These are phyloP conservation scores for Polydesmus complanatus DNA, from an alignment of 2,888 invertebrate genomes.

Conservation along the genomic window DNA sequence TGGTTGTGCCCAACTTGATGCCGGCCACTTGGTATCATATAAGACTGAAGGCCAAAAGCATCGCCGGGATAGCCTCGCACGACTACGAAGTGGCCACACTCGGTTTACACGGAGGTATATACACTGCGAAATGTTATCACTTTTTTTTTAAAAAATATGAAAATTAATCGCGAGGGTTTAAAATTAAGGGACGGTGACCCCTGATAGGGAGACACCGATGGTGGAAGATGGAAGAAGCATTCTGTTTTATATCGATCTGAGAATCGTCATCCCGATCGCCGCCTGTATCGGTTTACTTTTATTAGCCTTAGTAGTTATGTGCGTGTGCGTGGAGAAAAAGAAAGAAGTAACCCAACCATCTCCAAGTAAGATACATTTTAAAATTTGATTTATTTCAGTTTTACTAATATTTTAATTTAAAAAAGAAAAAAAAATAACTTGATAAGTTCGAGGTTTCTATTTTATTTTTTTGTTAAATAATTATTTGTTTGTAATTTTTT, in stretches of 20 bases:
- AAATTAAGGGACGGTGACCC: slow-evolving; percentile 9
- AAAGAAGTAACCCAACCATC: slow-evolving; percentile 14
- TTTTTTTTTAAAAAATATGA: no score
- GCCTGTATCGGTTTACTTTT: slow-evolving; percentile 14
- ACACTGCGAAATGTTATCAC: no score
- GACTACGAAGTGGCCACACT: slow-evolving; percentile 15
- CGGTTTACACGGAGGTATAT: slow-evolving; percentile 12
- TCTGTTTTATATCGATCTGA: slow-evolving; percentile 14
- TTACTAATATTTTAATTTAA: no score
- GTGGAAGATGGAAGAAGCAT: slow-evolving; percentile 13
- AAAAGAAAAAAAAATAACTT: no score
- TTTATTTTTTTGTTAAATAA: no score
- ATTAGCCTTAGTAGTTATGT: slow-evolving; percentile 13
- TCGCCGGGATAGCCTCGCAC: slow-evolving; percentile 7
- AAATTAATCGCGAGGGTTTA: background rate
- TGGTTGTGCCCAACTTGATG: slow-evolving; percentile 9
- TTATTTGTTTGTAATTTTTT: no score
- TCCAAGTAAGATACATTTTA: slow-evolving; percentile 15
- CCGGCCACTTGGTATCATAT: slow-evolving; percentile 14
- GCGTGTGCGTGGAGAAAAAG: slow-evolving; percentile 16
- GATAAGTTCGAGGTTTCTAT: no score
- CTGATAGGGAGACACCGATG: slow-evolving; percentile 10
- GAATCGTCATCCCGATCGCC: slow-evolving; percentile 15
- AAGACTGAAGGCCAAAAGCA: slow-evolving; percentile 11
- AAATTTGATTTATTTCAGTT: no score